phyloP scores from a whole-genome alignment of 2,888 invertebrate genomes.

The Conistra vaccinii region DNA sequence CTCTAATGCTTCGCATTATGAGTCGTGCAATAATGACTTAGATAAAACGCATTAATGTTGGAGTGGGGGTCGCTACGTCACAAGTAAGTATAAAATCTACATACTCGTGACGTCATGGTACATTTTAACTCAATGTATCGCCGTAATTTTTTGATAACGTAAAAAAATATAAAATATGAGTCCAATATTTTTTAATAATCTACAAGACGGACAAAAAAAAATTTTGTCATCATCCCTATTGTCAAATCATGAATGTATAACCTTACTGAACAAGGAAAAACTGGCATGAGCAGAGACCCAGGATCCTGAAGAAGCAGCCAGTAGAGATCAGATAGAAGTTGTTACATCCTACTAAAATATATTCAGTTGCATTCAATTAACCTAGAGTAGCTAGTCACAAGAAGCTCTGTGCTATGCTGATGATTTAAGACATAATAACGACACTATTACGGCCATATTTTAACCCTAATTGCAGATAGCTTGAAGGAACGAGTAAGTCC shows the following conservation, averaged over 20 bases:
- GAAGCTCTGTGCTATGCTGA: not conserved
- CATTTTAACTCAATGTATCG: too few relatives aligned
- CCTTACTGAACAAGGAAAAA: not conserved
- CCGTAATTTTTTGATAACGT: too few relatives aligned
- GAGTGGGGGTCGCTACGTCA: too few relatives aligned
- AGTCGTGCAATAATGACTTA: too few relatives aligned
- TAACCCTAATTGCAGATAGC: not conserved
- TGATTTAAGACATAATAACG: slow-evolving; percentile 13
- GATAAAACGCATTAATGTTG: too few relatives aligned
- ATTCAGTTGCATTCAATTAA: not conserved
- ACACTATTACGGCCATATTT: slow-evolving; percentile 9
- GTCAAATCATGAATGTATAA: not conserved
- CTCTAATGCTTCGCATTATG: too few relatives aligned
- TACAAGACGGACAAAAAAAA: too few relatives aligned
- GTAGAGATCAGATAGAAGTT: not conserved
- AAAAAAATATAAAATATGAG: too few relatives aligned
- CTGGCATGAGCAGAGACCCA: not conserved
- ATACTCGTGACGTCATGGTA: too few relatives aligned
- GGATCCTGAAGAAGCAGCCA: not conserved
- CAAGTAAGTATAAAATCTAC: too few relatives aligned
- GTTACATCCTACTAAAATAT: not conserved
- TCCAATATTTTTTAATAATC: too few relatives aligned
- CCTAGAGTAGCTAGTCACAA: not conserved
- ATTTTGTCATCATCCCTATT: too few relatives aligned
- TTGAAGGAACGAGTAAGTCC: not conserved